These are phyloP conservation scores for Epicampocera succincta DNA, from an alignment of 2,888 invertebrate species.

Conservation along the genomic window DNA sequence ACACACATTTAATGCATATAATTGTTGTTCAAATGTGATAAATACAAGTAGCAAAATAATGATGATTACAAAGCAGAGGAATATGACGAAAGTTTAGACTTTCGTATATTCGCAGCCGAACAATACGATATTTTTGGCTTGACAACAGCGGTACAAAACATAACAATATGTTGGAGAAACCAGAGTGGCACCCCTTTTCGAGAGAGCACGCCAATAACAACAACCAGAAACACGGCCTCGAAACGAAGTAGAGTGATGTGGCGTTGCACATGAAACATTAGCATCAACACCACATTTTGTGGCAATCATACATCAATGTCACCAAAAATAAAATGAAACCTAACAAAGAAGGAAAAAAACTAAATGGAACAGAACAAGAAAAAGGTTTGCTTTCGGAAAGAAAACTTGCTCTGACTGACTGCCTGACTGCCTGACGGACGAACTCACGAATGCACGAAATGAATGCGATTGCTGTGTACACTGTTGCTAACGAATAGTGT, in stretches of 20 bases:
- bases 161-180: conserved; percentile 23
- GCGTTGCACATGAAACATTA: conserved; percentile 55
- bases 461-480: neutral
- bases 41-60: conserved; percentile 52
- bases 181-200: conserved; percentile 44
- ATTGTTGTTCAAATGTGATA: conserved; percentile 49
- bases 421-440: neutral
- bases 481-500: neutral
- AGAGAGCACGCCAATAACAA: conserved; percentile 6
- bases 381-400: conserved; percentile 44
- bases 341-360: conserved; percentile 14
- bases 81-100: conserved; percentile 19
- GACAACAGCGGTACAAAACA: conserved; percentile 55
- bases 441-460: too few relatives aligned
- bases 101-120: conserved; percentile 3
- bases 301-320: conserved; percentile 64
- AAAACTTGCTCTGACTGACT: conserved; percentile 8
- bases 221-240: conserved; percentile 15
- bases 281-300: conserved; percentile 59
- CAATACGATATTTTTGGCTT: conserved; percentile 45
- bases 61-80: conserved; percentile 31
- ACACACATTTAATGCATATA: conserved; percentile 41
- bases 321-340: conserved; percentile 25
- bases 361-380: conserved; percentile 43
- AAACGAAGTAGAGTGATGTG: conserved; percentile 46